Conservation (phyloP, 2,797 vertebrate species). For the Babyrousa celebensis region DNA sequence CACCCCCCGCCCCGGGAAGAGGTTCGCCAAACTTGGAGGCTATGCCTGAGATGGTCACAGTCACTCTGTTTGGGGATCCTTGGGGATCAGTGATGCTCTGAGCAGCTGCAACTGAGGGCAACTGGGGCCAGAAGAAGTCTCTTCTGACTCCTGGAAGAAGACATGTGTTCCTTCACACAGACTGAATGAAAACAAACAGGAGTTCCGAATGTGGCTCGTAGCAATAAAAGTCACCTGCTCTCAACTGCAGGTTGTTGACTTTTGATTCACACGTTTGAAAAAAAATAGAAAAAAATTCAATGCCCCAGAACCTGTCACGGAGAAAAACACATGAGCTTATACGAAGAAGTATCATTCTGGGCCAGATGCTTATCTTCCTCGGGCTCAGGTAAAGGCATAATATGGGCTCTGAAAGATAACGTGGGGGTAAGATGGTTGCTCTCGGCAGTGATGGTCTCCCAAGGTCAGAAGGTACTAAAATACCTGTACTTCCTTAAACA, state of each 20-base stretch:
- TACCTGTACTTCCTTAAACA: not conserved
- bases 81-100: not conserved
- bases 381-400: not conserved
- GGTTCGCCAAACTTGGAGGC: not conserved
- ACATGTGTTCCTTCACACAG: not conserved
- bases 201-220: not conserved
- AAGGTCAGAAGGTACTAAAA: not conserved
- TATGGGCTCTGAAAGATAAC: not conserved
- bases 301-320: not conserved
- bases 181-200: not conserved
- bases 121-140: not conserved
- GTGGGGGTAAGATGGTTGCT: not conserved
- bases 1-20: no score
- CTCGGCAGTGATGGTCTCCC: not conserved
- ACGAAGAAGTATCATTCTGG: not conserved
- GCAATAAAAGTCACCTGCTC: not conserved
- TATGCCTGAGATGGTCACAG: not conserved
- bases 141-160: not conserved
- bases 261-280: conserved; percentile 44
- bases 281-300: not conserved
- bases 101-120: not conserved
- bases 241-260: not conserved
- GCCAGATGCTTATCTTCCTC: not conserved
- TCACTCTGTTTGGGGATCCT: not conserved
- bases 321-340: not conserved